These are phyloP conservation scores for Scolanthus callimorphus DNA, from an alignment of 92 coral and sea anemone genomes.

Conservation along the genomic window DNA sequence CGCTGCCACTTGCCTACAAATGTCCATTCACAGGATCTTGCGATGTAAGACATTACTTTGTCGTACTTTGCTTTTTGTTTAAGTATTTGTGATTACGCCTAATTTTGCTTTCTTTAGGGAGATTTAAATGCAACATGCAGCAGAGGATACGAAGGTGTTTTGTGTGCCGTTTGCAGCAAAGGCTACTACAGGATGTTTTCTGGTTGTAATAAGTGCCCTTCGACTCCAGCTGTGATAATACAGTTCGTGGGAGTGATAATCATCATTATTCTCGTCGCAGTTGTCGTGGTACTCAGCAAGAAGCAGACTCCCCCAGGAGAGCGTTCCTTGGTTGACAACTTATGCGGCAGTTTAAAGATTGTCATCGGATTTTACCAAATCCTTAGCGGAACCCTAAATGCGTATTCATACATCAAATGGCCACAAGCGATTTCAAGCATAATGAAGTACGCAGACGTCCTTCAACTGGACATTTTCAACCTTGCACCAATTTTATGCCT, in stretches of 20 bases:
- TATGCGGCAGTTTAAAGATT: constrained; percentile 5
- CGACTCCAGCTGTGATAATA: background rate
- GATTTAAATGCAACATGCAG: background rate
- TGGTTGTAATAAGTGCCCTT: constrained; percentile 4
- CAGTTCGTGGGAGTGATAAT: background rate
- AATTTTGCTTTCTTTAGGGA: background rate
- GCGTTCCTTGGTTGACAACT: constrained; percentile 1
- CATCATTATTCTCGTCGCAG: background rate
- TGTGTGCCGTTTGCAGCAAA: constrained; percentile 6
- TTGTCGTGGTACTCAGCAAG: background rate
- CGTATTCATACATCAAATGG: background rate
- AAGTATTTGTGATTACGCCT: too few species aligned
- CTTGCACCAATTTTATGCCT: too few species aligned
- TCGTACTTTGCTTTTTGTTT: background rate
- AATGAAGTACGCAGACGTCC: too few species aligned
- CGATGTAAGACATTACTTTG: background rate
- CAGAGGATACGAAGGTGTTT: constrained; percentile 1
- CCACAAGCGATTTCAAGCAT: background rate
- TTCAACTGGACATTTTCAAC: too few species aligned
- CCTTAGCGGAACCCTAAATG: constrained; percentile 3
- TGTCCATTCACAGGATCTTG: constrained; percentile 12
- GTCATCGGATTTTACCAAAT: constrained; percentile 10
- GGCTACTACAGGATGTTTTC: constrained; percentile 1
- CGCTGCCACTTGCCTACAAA: constrained; percentile 4
- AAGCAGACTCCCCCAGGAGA: background rate